Evolutionary conservation across 2,888 invertebrate genomes (phyloP), one percentile per base, ranked within the genome.

Genomic region (Sarcophaga subvicina): DNA sequence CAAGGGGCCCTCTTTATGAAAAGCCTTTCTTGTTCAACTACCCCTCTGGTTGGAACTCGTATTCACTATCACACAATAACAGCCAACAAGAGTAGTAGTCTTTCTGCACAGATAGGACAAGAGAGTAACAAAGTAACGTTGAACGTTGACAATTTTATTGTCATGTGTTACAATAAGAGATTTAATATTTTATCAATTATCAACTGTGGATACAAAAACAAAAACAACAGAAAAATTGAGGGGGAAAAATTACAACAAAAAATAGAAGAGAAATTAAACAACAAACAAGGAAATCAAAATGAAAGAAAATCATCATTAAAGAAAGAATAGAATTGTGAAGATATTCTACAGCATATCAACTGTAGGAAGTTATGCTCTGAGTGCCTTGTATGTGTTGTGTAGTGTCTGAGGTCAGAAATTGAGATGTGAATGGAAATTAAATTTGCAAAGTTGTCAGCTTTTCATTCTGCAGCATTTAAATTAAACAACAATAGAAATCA

Each of bases 71-170:
- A 27, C 8, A 11, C 27, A 54, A 69, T 69, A 11, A 22, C 49
- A 17, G 10, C 17, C 78, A 22, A 47, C 62, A 64, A 25, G 6
- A 64, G 64, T 20, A 64, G 25, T 14, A 45, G 54, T 20, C 59
- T 59, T 76, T 64, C 45, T 47, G 25, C 76, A 63, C 75, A 75
- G 20, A 69, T 54, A 70, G 54, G 76, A 59, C 27, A 64, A 14
- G 37, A 37, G 37, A 8, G 37, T 37, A 37, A 66, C 64, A 73
- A 70, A 82, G 59, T 76, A 70, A 62, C 72, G 73, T 37, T 47
- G 88, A 90, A 90, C 89, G 89, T 90, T 91, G 90, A 90, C 90
- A 92, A 90, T 91, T 92, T 91, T 91, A 91, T 92, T 91, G 91
- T 89, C 91, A 90, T 86, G 90, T 91, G 90, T 90, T 90, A 91